phyloP scores from a whole-genome alignment of 2,797 vertebrate genomes.

The Neopelma chrysocephalum region DNA sequence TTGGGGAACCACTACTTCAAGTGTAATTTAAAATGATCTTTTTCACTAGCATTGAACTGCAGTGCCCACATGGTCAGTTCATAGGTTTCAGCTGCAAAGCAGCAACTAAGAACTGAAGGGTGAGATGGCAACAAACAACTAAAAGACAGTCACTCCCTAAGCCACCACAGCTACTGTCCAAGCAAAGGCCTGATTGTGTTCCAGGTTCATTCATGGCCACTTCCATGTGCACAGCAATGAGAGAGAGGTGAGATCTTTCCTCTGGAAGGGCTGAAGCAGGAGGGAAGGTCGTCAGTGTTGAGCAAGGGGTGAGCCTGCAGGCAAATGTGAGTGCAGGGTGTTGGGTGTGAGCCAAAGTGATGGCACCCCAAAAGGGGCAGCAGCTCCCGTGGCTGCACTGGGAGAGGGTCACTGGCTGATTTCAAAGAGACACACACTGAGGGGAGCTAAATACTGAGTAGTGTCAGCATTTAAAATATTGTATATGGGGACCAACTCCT shows the following conservation, averaged over 20 bases:
- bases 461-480: neutral
- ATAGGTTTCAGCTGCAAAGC: neutral
- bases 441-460: neutral
- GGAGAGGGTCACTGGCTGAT: neutral
- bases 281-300: neutral
- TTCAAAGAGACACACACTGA: neutral
- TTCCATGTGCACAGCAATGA: neutral
- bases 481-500: neutral
- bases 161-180: neutral
- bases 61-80: neutral
- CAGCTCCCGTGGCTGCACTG: neutral
- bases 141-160: neutral
- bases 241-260: neutral
- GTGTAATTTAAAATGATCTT: neutral
- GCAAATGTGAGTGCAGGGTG: rapidly evolving
- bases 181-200: neutral
- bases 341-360: neutral
- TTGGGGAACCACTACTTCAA: neutral
- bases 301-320: neutral
- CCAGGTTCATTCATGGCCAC: neutral
- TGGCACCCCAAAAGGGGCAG: neutral
- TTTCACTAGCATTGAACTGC: neutral
- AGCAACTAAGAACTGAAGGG: neutral
- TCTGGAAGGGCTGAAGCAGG: neutral
- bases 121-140: neutral